phyloP scores from a whole-genome alignment of 2,888 invertebrate species.

The Sylvicola cinctus region DNA sequence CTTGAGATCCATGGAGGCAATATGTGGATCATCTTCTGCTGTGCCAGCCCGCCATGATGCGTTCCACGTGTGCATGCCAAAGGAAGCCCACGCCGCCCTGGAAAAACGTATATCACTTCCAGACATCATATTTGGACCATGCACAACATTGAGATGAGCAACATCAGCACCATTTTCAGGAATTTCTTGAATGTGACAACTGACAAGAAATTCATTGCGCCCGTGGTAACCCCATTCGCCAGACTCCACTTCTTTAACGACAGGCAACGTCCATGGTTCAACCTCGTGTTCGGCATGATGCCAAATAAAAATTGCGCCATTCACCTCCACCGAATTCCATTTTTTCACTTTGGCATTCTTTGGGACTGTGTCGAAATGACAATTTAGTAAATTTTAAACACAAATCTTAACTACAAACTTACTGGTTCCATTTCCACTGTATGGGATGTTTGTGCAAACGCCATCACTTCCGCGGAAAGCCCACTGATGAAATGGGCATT shows the following conservation, averaged over 20 bases:
- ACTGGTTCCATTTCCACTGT: conserved; percentile 28
- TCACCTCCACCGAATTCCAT: conserved; percentile 47
- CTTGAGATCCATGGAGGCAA: conserved; percentile 36
- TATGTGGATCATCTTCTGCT: conserved; percentile 30
- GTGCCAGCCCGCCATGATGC: conserved; percentile 31
- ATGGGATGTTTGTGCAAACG: conserved; percentile 52
- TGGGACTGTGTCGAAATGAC: conserved; percentile 47
- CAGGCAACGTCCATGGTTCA: conserved; percentile 44
- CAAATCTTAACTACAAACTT: no score
- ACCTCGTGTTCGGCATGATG: conserved; percentile 48
- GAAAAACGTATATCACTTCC: conserved; percentile 25
- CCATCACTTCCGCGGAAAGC: conserved; percentile 55
- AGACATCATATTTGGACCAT: conserved; percentile 37
- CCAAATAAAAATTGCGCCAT: conserved; percentile 68
- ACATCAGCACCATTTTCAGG: conserved; percentile 81
- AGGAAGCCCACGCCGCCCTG: conserved; percentile 17
- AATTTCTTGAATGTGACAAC: conserved; percentile 70
- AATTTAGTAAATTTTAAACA: no score
- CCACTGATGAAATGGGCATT: conserved; percentile 86
- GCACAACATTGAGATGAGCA: conserved; percentile 58
- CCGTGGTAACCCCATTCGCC: conserved; percentile 47
- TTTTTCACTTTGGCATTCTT: conserved; percentile 42
- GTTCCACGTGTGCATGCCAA: conserved; percentile 35
- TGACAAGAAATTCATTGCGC: conserved; percentile 54
- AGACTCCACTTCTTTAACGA: conserved; percentile 30